Evolutionary conservation across 2,888 invertebrate genomes (phyloP).

Genomic region (Zaprionus lineosus): DNA sequence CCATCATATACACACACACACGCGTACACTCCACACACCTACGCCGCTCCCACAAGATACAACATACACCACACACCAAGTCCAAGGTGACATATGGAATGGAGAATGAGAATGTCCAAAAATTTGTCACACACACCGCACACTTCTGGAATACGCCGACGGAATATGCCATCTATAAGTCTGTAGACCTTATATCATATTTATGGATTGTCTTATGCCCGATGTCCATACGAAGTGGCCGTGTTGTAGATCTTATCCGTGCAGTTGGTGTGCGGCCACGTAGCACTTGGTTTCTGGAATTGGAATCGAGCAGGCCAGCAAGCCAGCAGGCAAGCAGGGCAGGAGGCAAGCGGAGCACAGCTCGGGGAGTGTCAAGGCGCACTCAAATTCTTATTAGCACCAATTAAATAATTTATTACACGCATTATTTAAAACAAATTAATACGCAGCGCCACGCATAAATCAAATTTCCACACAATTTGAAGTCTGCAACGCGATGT

Average conservation of each 20-base stretch:
- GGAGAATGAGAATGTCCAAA: conserved; percentile 45
- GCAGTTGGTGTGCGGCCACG: conserved; percentile 72
- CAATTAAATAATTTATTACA: conserved; percentile 73
- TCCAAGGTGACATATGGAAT: conserved; percentile 37
- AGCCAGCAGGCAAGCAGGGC: no score
- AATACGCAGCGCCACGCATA: conserved; percentile 6
- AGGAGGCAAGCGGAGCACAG: no score
- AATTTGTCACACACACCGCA: conserved; percentile 61
- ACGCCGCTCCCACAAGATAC: no score
- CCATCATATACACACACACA: conserved; percentile 6
- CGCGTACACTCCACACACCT: conserved; percentile 13
- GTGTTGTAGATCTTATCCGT: conserved; percentile 73
- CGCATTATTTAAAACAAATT: conserved; percentile 4
- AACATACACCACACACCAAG: conserved; percentile 47
- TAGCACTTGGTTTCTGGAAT: conserved; percentile 29
- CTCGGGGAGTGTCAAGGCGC: conserved; percentile 12
- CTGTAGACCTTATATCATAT: conserved; percentile 10
- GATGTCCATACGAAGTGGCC: conserved; percentile 9
- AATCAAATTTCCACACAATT: no score
- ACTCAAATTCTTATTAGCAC: conserved; percentile 72
- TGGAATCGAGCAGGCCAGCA: no score
- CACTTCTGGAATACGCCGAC: conserved; percentile 23
- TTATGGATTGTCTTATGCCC: conserved; percentile 21
- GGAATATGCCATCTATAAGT: conserved; percentile 26
- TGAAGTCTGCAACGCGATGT: no score